A percentile compares a stretch with the other conserved stretches of the same genome.
Conservation (phyloP, 2,113 vertebrate genomes). For the Dipodomys spectabilis region DNA sequence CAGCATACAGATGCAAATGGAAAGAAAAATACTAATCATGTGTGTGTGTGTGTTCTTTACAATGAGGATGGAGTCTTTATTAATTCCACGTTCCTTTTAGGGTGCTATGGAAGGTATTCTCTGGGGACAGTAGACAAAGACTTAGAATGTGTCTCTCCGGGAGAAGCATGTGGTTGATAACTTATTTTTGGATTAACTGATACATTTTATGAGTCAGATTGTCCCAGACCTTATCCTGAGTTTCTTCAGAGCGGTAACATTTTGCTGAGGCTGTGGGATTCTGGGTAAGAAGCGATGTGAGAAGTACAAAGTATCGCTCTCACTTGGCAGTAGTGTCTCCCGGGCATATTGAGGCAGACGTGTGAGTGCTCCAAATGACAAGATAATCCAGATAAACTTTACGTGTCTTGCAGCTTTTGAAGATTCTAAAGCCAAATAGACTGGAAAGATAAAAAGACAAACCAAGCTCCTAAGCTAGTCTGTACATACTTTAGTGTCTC, state of each 20-base stretch:
- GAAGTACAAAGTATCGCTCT: conserved; percentile 52
- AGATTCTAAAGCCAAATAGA: conserved; percentile 74
- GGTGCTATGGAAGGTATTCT: background rate
- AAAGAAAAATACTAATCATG: background rate
- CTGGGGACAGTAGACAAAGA: background rate
- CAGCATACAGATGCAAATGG: background rate
- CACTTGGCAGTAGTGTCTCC: conserved; percentile 64
- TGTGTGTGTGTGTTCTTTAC: background rate
- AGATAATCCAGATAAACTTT: conserved; percentile 80
- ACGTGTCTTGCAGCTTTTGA: conserved; percentile 75
- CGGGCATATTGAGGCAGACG: conserved; percentile 76
- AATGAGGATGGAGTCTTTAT: background rate
- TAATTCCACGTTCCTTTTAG: conserved; percentile 6
- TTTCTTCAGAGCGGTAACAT: conserved; percentile 56
- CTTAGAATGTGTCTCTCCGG: conserved; percentile 22
- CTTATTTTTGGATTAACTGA: conserved; percentile 41
- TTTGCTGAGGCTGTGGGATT: conserved; percentile 47
- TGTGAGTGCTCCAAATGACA: conserved; percentile 68
- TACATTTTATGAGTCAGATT: conserved; percentile 15
- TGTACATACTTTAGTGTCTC: background rate
- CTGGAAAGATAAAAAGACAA: conserved; percentile 73
- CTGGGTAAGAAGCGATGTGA: conserved; percentile 63
- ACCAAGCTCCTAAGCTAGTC: conserved; percentile 67
- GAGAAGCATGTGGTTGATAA: conserved; percentile 32
- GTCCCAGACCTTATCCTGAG: conserved; percentile 29